Evolutionary conservation across 1,140 invertebrate species (phyloP).

Genomic region (Eumeta japonica): DNA sequence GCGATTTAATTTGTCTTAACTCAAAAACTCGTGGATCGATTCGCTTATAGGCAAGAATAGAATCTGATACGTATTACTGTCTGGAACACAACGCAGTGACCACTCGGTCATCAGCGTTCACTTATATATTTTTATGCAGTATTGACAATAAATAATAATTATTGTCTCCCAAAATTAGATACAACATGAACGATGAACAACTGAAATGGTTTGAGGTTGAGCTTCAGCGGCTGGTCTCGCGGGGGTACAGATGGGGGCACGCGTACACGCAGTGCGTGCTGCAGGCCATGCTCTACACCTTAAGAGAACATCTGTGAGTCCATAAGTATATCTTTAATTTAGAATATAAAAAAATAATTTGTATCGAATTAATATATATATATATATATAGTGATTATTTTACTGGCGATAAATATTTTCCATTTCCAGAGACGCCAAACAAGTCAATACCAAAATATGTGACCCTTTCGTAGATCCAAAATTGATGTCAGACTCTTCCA

Average conservation of each 20-base stretch:
- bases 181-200: constrained; percentile 63
- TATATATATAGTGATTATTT: background rate
- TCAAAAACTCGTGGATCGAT: too few species aligned
- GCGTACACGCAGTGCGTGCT: constrained; percentile 81
- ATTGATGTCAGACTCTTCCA: constrained; percentile 19
- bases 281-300: constrained; percentile 69
- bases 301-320: constrained; percentile 38
- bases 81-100: too few species aligned
- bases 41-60: too few species aligned
- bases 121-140: too few species aligned
- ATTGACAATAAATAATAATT: too few species aligned
- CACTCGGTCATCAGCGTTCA: too few species aligned
- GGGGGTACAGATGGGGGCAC: constrained; percentile 78
- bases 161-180: too few species aligned
- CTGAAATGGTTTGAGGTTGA: constrained; percentile 68
- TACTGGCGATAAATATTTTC: background rate
- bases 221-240: constrained; percentile 64
- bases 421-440: constrained; percentile 28
- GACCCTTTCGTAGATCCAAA: constrained; percentile 43
- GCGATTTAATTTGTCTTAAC: too few species aligned
- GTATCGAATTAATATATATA: background rate
- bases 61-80: too few species aligned
- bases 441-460: constrained; percentile 40
- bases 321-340: background rate
- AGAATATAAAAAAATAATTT: background rate